phyloP scores from a whole-genome alignment of 2,888 invertebrate species.

The Anarsia innoxiella region DNA sequence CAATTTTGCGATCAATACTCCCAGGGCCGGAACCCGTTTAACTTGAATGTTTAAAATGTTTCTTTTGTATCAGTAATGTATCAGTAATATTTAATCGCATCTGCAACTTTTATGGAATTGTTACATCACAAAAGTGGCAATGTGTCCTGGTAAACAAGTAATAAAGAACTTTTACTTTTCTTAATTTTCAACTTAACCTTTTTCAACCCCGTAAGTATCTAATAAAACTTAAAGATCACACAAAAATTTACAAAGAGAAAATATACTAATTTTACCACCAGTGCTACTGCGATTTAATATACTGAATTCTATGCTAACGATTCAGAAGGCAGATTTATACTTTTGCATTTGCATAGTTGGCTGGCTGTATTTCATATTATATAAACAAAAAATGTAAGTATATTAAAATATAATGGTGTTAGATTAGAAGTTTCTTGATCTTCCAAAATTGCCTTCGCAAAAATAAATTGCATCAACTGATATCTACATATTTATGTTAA shows the following conservation, averaged over 20 bases:
- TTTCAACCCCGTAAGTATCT: too few species aligned
- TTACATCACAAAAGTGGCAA: neutral
- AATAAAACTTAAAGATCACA: neutral
- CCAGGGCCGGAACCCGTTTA: neutral
- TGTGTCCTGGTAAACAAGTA: neutral
- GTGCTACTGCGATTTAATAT: neutral
- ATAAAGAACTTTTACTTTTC: neutral
- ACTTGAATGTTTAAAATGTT: neutral
- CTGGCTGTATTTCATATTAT: too few species aligned
- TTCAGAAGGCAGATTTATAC: too few species aligned
- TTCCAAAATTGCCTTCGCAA: too few species aligned
- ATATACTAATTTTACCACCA: neutral
- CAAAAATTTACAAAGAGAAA: neutral
- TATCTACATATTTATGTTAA: neutral
- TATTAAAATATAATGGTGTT: too few species aligned
- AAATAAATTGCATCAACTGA: neutral
- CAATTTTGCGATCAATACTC: constrained; percentile 1
- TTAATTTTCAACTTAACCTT: neutral
- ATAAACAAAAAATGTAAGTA: too few species aligned
- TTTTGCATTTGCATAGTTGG: too few species aligned
- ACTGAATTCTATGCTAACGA: too few species aligned
- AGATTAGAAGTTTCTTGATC: too few species aligned
- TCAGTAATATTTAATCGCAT: neutral
- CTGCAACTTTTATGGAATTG: neutral
- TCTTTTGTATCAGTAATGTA: neutral